A percentile compares a stretch with the other conserved stretches of the same genome.
phyloP scores from a whole-genome alignment of 2,888 invertebrate genomes.

The Stenotaenia linearis region DNA sequence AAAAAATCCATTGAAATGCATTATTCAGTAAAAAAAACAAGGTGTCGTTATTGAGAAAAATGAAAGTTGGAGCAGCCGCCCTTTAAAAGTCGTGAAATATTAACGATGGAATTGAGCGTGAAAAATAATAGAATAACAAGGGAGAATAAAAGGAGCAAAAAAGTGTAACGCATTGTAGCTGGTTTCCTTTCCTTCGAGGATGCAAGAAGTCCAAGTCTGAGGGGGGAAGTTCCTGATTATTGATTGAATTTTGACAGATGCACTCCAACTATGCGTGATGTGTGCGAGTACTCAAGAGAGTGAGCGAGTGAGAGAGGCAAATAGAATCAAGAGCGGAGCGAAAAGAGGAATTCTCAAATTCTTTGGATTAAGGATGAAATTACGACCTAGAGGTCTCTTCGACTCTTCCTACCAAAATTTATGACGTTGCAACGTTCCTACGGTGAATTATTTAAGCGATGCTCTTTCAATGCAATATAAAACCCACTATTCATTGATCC shows the following conservation, averaged over 20 bases:
- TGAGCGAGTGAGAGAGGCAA: background rate
- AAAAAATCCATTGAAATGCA: background rate
- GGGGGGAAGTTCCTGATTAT: background rate
- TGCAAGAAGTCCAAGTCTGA: background rate
- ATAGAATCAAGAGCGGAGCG: background rate
- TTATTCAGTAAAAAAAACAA: background rate
- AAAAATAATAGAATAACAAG: no score
- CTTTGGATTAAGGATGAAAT: background rate
- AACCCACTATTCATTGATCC: background rate
- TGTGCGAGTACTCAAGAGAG: background rate
- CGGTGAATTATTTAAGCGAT: background rate
- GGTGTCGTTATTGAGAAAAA: no score
- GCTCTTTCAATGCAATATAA: background rate
- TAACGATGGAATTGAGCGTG: no score
- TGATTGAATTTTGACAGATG: background rate
- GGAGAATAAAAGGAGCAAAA: background rate
- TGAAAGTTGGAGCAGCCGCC: no score
- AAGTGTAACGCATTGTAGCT: background rate
- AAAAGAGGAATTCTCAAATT: background rate
- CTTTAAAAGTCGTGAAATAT: no score
- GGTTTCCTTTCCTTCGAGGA: background rate
- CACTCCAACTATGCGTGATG: background rate
- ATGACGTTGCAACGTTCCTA: background rate
- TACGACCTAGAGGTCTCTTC: background rate
- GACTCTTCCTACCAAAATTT: background rate